Evolutionary conservation across 2,888 invertebrate genomes (phyloP), one percentile per base, ranked within the genome.

Genomic region (Plebejus anna): DNA sequence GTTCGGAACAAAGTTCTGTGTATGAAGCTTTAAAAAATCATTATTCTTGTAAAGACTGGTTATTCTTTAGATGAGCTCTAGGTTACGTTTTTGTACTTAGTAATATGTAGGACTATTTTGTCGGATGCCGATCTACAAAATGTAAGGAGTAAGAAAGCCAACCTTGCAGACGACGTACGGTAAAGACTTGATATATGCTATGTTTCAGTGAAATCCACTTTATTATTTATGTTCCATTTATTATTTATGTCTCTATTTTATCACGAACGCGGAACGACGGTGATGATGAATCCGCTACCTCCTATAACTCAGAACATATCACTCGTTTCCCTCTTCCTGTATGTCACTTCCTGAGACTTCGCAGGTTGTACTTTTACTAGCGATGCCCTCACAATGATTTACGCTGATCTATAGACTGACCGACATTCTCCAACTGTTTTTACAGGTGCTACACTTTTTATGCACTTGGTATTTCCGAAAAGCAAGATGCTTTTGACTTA

Each of bases 251-350:
- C 3, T 2, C 9, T 9, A 9, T 47, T 47, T 47, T 47, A 47
- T 47, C 22, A 59, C n/a, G 22, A 22, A 22, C 22, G 22, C 22
- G 22, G 22, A 22, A 22, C 22, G 22, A 22, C 22, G 22, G 22
- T 22, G 22, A 22, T 76, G 76, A 51, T 32, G 16, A 66, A 76
- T 7, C 77, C 84, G 84, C 81, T 76, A 36, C 75, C 72, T 80
- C 81, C 77, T 70, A 4, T 78, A 28, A 75, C 81, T 85, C 82
- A 79, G 1, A 75, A 83, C 83, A 79, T 28, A n/a, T 75, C 66
- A 79, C 86, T 84, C 86, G 87, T 88, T 88, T 88, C 89, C 88
- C 86, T 85, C 86, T 91, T 91, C 91, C 91, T 89, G 89, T 82
- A 84, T 85, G 83, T 85, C 82, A 83, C 87, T 91, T 92, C 91